Evolutionary conservation across 2,113 vertebrate species (phyloP).

Genomic region (Oryzias celebensis): DNA sequence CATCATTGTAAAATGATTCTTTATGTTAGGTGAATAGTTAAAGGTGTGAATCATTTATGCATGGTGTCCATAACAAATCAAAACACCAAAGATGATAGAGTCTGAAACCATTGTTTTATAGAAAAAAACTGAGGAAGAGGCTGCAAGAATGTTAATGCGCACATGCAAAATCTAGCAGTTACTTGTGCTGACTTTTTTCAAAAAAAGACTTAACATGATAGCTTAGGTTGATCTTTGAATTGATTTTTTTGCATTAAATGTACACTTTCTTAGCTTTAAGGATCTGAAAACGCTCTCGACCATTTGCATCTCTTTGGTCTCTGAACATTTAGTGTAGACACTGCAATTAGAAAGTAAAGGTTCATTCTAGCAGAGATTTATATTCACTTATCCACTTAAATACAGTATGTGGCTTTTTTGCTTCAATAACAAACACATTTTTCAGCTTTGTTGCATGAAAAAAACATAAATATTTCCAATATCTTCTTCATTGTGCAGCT

Average conservation of each 20-base stretch:
- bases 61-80: conserved; percentile 33
- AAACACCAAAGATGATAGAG: conserved; percentile 27
- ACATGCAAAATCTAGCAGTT: background rate
- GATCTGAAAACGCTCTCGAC: conserved; percentile 26
- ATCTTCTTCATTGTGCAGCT: background rate
- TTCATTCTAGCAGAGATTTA: conserved; percentile 25
- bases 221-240: conserved; percentile 7
- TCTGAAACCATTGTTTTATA: conserved; percentile 9
- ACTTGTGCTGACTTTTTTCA: background rate
- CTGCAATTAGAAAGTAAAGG: conserved; percentile 18
- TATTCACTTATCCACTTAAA: background rate
- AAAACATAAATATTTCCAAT: conserved; percentile 63
- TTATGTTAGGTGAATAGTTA: conserved; percentile 20
- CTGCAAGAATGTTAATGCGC: background rate
- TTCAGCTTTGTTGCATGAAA: conserved; percentile 37
- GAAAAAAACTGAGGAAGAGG: background rate
- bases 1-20: conserved; percentile 33
- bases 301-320: conserved; percentile 47
- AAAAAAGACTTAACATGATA: background rate
- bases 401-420: conserved; percentile 36
- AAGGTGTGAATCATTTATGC: conserved; percentile 30
- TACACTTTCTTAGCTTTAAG: conserved; percentile 12
- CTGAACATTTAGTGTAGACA: conserved; percentile 30
- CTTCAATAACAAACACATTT: conserved; percentile 23
- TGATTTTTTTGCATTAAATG: conserved; percentile 3